phyloP scores from a whole-genome alignment of 2,888 invertebrate species.

The Patella pellucida region DNA sequence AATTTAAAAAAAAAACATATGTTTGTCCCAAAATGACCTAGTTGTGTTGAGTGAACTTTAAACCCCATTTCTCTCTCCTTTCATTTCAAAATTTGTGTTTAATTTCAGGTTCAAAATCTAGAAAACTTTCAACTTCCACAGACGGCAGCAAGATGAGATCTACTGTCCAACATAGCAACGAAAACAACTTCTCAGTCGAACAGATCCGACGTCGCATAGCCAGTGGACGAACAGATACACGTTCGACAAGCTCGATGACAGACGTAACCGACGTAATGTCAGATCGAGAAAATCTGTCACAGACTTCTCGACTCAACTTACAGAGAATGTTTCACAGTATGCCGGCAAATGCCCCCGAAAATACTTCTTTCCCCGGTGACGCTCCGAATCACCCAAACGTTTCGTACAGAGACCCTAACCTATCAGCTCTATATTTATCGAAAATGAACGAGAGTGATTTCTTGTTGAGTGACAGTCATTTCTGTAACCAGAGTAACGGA shows the following conservation, averaged over 20 bases:
- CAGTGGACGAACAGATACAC: not conserved
- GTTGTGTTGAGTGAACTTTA: no score
- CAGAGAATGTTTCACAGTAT: not conserved
- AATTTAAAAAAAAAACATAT: no score
- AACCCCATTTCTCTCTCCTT: no score
- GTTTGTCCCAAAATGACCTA: no score
- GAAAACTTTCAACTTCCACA: no score
- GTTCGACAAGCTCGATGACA: not conserved
- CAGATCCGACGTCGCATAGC: not conserved
- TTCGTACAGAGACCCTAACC: not conserved
- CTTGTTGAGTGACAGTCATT: constrained; percentile 2
- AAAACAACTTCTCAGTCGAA: not conserved
- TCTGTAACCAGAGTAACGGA: constrained; percentile 4
- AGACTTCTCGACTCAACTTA: not conserved
- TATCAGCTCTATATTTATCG: not conserved
- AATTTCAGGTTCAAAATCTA: no score
- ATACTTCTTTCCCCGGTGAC: not conserved
- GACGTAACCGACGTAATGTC: not conserved
- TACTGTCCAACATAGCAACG: no score
- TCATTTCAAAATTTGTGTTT: no score
- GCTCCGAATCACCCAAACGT: not conserved
- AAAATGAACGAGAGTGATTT: not conserved
- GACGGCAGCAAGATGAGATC: no score
- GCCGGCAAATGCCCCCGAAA: not conserved
- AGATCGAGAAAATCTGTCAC: not conserved